Conservation (phyloP, 1,140 invertebrate species). For the Microvelia longipes region DNA sequence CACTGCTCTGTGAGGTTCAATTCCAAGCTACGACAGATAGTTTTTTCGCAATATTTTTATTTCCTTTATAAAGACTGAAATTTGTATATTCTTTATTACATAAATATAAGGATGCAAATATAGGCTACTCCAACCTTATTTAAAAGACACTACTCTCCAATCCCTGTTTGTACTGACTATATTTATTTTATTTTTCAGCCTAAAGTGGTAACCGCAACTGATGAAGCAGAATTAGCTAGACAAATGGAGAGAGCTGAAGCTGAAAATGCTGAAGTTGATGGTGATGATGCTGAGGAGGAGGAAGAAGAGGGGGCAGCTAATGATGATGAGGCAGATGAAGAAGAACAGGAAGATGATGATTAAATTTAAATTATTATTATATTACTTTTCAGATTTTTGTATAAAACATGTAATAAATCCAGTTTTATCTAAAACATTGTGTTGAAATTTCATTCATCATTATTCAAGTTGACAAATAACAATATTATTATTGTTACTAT, state of each 20-base stretch:
- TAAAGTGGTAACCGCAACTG: slow-evolving; percentile 93
- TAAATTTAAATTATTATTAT: neutral
- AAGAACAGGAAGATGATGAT: slow-evolving; percentile 15
- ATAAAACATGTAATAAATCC: neutral
- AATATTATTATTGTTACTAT: no score
- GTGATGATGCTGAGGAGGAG: slow-evolving; percentile 74
- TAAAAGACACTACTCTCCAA: no score
- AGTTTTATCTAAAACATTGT: neutral
- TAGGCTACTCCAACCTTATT: no score
- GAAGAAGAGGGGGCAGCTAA: slow-evolving; percentile 42
- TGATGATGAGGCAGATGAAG: slow-evolving; percentile 31
- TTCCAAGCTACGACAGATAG: no score
- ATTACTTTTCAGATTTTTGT: neutral
- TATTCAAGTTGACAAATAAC: no score
- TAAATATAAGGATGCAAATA: no score
- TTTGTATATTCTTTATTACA: no score
- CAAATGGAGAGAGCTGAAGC: slow-evolving; percentile 86
- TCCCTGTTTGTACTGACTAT: no score
- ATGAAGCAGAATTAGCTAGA: slow-evolving; percentile 85
- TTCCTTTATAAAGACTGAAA: no score
- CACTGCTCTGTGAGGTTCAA: no score
- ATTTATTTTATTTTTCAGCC: slow-evolving; percentile 43
- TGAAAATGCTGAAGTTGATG: slow-evolving; percentile 84
- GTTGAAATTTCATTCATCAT: no score
- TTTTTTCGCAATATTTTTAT: no score